Conservation (phyloP, 2,797 vertebrate genomes). For the Manis crassicaudata region DNA sequence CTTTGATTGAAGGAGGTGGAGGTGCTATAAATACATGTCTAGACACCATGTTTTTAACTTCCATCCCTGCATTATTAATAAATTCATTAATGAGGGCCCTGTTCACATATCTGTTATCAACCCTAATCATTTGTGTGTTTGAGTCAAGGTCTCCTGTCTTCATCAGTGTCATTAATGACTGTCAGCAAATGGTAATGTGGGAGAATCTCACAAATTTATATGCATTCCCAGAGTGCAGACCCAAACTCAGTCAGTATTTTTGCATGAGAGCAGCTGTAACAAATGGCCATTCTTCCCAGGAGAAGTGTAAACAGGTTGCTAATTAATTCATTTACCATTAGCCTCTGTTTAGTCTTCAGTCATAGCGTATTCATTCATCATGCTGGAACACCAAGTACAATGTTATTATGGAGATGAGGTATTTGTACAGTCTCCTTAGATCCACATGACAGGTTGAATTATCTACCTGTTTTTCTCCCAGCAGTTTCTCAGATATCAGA, state of each 20-base stretch:
- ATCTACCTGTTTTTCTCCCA: conserved; percentile 73
- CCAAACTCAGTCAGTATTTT: conserved; percentile 69
- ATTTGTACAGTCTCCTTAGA: conserved; percentile 74
- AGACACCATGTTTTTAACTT: conserved; percentile 60
- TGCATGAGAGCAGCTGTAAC: conserved; percentile 72
- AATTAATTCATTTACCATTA: conserved; percentile 78
- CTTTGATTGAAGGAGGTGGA: conserved; percentile 67
- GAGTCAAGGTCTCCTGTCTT: conserved; percentile 68
- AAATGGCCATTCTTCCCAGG: conserved; percentile 73
- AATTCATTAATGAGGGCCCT: conserved; percentile 58
- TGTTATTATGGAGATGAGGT: conserved; percentile 77
- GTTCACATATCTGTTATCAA: conserved; percentile 67
- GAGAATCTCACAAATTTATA: conserved; percentile 69
- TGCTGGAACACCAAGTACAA: conserved; percentile 67
- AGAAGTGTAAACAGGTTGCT: conserved; percentile 75
- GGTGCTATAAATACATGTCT: conserved; percentile 71
- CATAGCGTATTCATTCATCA: conserved; percentile 74
- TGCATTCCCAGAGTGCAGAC: conserved; percentile 60
- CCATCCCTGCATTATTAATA: conserved; percentile 63
- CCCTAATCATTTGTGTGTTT: conserved; percentile 73
- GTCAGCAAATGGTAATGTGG: conserved; percentile 68
- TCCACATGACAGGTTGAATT: conserved; percentile 69
- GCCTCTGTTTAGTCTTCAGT: conserved; percentile 75
- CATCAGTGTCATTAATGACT: conserved; percentile 70
- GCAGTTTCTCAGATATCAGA: conserved; percentile 59